These are phyloP conservation scores for Gnathonemus longibarbis DNA, from an alignment of 2,113 vertebrate species.

Conservation along the genomic window DNA sequence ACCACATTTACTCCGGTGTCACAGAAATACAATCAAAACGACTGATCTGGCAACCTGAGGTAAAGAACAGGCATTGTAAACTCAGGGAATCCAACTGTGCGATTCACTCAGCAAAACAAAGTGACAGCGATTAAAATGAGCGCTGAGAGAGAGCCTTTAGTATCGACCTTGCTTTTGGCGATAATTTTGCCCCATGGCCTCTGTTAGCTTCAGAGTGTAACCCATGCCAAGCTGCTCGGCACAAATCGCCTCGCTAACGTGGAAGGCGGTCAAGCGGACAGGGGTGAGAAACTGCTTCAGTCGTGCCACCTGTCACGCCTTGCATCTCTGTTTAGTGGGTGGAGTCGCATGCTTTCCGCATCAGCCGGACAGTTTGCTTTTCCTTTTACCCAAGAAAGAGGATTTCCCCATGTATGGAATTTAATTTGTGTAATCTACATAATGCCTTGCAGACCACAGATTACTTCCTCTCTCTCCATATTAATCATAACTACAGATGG, in stretches of 20 bases:
- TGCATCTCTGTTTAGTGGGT: not conserved
- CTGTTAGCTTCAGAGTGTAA: not conserved
- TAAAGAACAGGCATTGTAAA: not conserved
- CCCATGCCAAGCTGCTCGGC: not conserved
- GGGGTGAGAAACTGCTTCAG: not conserved
- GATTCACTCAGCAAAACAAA: not conserved
- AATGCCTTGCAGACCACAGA: slow-evolving; percentile 13
- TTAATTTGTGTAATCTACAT: slow-evolving; percentile 19
- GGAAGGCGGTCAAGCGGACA: not conserved
- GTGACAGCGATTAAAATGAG: not conserved
- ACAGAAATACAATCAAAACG: slow-evolving; percentile 5
- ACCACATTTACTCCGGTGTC: not conserved
- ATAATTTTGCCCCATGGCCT: not conserved
- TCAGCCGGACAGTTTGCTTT: not conserved
- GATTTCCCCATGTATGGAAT: slow-evolving; percentile 13
- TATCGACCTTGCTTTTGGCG: not conserved
- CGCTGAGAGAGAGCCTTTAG: not conserved
- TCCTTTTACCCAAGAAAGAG: not conserved
- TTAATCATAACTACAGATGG: slow-evolving; percentile 18
- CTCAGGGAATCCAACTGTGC: not conserved
- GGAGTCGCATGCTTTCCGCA: not conserved
- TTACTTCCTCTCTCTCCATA: slow-evolving; percentile 2
- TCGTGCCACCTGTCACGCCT: not conserved
- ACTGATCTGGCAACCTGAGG: not conserved
- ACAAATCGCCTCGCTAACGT: not conserved